Percentiles rank a stretch among this genome's conserved stretches.
These are phyloP conservation scores for Sprattus sprattus DNA, from an alignment of 2,113 vertebrate genomes.

Conservation along the genomic window DNA sequence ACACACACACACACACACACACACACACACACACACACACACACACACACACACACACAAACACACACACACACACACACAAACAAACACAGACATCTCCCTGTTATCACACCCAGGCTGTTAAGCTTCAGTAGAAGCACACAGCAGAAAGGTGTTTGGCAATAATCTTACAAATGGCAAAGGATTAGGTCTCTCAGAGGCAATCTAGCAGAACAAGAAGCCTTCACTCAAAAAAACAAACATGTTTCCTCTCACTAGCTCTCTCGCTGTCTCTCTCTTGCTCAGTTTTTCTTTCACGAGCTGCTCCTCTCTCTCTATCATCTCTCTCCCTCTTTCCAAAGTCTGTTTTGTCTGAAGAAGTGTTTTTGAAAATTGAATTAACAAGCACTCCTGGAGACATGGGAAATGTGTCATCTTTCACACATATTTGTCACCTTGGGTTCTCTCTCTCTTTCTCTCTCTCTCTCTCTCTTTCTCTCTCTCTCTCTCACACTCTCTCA, in stretches of 20 bases:
- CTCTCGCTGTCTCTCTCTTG: neutral
- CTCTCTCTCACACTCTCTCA: neutral
- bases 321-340: neutral
- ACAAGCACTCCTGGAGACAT: slow-evolving; percentile 14
- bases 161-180: neutral
- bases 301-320: neutral
- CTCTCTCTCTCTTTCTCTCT: neutral
- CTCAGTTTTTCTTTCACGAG: neutral
- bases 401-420: slow-evolving; percentile 6
- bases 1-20: too few relatives aligned
- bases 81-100: neutral
- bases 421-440: neutral
- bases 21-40: too few relatives aligned
- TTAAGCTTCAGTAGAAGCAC: neutral
- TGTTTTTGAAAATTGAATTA: slow-evolving; percentile 13
- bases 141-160: neutral
- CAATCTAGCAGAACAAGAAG: neutral
- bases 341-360: slow-evolving; percentile 1
- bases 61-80: neutral
- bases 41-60: too few relatives aligned
- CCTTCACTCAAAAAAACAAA: neutral
- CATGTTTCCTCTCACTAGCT: neutral
- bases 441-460: neutral
- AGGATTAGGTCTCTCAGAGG: neutral
- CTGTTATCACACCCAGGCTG: neutral